Evolutionary conservation across 1,140 invertebrate species (phyloP).

Genomic region (Varroa destructor): DNA sequence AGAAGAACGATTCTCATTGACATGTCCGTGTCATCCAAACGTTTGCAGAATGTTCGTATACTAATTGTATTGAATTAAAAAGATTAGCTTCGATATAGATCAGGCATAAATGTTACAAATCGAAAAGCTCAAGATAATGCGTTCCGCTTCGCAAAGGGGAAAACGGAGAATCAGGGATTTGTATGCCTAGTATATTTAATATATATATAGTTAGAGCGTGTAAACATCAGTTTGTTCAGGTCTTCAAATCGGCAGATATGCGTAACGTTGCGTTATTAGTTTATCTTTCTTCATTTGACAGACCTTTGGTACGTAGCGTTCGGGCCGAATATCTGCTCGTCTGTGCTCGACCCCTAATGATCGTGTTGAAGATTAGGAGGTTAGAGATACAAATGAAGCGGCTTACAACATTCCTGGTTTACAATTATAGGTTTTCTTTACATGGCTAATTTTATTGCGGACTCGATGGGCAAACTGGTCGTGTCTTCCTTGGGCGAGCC

Average conservation of each 20-base stretch:
- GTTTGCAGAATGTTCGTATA: neutral
- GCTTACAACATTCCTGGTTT: neutral
- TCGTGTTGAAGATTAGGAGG: too few relatives aligned
- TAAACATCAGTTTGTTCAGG: too few relatives aligned
- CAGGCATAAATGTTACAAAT: neutral
- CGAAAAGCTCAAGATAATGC: neutral
- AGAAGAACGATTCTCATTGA: too few relatives aligned
- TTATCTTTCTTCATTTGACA: too few relatives aligned
- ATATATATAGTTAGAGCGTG: neutral
- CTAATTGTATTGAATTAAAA: neutral
- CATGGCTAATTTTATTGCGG: conserved; percentile 44
- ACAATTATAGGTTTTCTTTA: conserved; percentile 36
- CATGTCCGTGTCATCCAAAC: neutral
- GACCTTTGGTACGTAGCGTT: too few relatives aligned
- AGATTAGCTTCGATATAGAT: neutral
- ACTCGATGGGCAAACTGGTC: conserved; percentile 46
- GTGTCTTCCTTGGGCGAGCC: conserved; percentile 46
- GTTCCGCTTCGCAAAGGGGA: neutral
- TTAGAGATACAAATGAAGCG: too few relatives aligned
- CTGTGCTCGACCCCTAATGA: too few relatives aligned
- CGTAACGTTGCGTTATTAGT: too few relatives aligned
- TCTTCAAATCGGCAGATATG: too few relatives aligned
- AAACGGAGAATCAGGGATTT: neutral
- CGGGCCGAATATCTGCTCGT: too few relatives aligned
- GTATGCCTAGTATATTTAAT: neutral